These are phyloP conservation scores for Sebastes vulpes DNA, from an alignment of 2,797 vertebrate genomes.

Conservation along the genomic window DNA sequence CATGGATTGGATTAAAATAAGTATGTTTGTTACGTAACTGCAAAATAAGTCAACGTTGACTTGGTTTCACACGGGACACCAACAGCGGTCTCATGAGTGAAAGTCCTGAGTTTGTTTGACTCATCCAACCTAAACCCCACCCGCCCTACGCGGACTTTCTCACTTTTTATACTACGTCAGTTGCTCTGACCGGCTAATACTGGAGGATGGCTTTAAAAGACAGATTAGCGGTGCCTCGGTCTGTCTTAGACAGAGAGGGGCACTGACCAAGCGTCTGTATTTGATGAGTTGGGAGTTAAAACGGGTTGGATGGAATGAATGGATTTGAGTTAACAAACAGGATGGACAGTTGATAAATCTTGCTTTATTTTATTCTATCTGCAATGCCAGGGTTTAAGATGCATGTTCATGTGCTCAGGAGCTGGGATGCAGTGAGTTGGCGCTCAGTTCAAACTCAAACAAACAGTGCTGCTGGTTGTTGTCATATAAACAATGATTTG, in stretches of 20 bases:
- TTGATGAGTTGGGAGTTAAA: no score
- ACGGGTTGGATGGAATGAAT: background rate
- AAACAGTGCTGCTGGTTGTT: slow-evolving; percentile 1
- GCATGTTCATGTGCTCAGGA: background rate
- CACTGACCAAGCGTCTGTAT: background rate
- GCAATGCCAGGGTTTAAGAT: background rate
- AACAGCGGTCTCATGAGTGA: background rate
- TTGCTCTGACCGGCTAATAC: background rate
- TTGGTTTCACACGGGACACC: background rate
- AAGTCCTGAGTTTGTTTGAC: background rate
- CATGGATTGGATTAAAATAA: no score
- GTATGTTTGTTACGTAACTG: no score
- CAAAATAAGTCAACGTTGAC: background rate
- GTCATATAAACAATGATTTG: slow-evolving; percentile 7
- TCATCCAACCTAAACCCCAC: background rate
- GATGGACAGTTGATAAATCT: background rate
- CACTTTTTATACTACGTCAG: background rate
- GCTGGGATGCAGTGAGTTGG: background rate
- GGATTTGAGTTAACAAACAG: background rate
- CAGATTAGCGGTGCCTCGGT: no score
- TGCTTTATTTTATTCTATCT: background rate
- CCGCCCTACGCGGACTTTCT: background rate
- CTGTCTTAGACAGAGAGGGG: background rate
- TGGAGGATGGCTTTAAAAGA: no score
- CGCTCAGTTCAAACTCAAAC: background rate